Conservation (phyloP, 1,140 invertebrate species). For the Eriocheir sinensis region DNA sequence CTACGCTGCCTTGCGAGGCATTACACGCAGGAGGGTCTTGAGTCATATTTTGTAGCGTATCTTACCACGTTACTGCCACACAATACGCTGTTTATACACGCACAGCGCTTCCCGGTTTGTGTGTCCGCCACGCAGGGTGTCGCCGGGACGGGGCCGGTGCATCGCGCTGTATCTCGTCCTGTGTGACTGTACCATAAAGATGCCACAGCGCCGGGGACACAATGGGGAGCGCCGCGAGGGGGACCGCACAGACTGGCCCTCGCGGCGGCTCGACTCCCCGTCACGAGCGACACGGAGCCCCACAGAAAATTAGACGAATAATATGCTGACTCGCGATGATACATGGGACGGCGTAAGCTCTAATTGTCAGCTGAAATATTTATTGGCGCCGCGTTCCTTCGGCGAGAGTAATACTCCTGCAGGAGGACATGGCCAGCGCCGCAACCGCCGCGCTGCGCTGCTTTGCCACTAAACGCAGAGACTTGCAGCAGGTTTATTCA, state of each 20-base stretch:
- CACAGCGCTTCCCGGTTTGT: neutral
- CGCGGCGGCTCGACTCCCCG: neutral
- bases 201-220: neutral
- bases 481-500: too few species aligned
- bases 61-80: constrained; percentile 8
- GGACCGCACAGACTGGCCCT: neutral
- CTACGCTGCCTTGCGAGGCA: neutral
- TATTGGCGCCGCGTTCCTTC: neutral
- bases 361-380: constrained; percentile 6
- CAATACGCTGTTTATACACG: constrained; percentile 24
- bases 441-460: too few species aligned
- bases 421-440: too few species aligned
- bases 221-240: neutral
- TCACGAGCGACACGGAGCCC: neutral
- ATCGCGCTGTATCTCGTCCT: neutral
- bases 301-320: constrained; percentile 7
- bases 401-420: neutral
- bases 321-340: neutral
- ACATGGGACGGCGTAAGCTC: neutral
- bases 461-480: too few species aligned
- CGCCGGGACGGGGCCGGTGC: neutral
- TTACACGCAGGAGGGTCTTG: neutral
- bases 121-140: neutral
- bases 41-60: neutral
- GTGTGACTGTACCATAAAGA: neutral